Percentiles rank a stretch among this genome's conserved stretches.
phyloP scores from a whole-genome alignment of 2,888 invertebrate species.

The Parnassius apollo region DNA sequence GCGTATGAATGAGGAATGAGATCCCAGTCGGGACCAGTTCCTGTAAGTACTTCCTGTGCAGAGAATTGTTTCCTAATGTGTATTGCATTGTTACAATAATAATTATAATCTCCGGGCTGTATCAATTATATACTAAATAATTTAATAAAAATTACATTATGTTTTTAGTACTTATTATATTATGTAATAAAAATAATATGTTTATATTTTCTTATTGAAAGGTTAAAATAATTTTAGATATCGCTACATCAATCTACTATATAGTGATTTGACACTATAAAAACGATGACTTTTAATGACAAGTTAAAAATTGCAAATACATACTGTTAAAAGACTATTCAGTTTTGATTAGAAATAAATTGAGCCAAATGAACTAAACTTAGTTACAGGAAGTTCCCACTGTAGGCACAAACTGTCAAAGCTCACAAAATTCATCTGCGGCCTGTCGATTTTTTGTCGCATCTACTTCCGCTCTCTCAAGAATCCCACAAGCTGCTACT shows the following conservation, averaged over 20 bases:
- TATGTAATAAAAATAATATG: no score
- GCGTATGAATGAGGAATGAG: slow-evolving; percentile 24
- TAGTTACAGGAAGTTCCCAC: slow-evolving; percentile 20
- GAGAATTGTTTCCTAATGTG: slow-evolving; percentile 14
- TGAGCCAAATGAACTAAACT: slow-evolving; percentile 5
- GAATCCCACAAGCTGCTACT: slow-evolving; percentile 27
- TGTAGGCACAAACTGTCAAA: slow-evolving; percentile 6
- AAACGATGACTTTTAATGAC: no score
- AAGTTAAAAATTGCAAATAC: no score
- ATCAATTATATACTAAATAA: not conserved
- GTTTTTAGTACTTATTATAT: not conserved
- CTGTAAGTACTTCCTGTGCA: slow-evolving; percentile 25
- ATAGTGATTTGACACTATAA: no score
- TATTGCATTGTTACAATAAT: slow-evolving; percentile 13
- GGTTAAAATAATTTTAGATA: no score
- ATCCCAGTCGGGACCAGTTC: slow-evolving; percentile 23
- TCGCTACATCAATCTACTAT: no score
- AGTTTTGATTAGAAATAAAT: not conserved
- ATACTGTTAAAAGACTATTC: not conserved
- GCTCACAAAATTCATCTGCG: slow-evolving; percentile 23
- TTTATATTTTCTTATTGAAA: no score
- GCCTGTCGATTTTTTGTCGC: slow-evolving; percentile 23
- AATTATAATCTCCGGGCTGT: not conserved
- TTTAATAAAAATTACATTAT: not conserved
- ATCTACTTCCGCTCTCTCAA: slow-evolving; percentile 18